These are phyloP conservation scores for Gnatocerus cornutus DNA, from an alignment of 2,888 invertebrate species.

Conservation along the genomic window DNA sequence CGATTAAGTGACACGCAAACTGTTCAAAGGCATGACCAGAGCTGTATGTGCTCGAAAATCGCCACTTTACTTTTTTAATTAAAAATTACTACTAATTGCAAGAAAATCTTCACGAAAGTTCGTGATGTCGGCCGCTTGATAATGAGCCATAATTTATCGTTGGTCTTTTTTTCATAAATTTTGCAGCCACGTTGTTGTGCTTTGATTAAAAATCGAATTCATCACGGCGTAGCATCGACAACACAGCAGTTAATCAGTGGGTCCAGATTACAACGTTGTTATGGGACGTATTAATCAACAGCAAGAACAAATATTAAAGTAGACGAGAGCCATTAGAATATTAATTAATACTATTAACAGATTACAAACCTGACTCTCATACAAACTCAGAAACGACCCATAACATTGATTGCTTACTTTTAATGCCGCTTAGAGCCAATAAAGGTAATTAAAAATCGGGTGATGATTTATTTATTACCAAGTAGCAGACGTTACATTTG, in stretches of 20 bases:
- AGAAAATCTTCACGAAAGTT: slow-evolving; percentile 10
- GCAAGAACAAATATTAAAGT: slow-evolving; percentile 32
- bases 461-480: slow-evolving; percentile 28
- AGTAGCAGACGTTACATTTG: slow-evolving; percentile 10
- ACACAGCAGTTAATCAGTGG: slow-evolving; percentile 25
- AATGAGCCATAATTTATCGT: slow-evolving; percentile 26
- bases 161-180: slow-evolving; percentile 16
- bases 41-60: slow-evolving; percentile 40
- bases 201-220: slow-evolving; percentile 38
- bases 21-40: slow-evolving; percentile 15
- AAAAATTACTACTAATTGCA: slow-evolving; percentile 35
- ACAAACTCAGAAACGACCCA: slow-evolving; percentile 16
- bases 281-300: slow-evolving; percentile 34
- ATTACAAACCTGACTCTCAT: slow-evolving; percentile 16
- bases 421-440: slow-evolving; percentile 18
- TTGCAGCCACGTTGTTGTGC: slow-evolving; percentile 2
- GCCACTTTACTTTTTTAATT: slow-evolving; percentile 38
- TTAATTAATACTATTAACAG: slow-evolving; percentile 40
- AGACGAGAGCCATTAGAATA: slow-evolving; percentile 41
- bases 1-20: slow-evolving; percentile 57
- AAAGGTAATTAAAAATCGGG: slow-evolving; percentile 23
- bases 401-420: slow-evolving; percentile 29
- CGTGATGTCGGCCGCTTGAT: slow-evolving; percentile 13
- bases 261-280: slow-evolving; percentile 21
- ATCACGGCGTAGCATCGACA: slow-evolving; percentile 21